Evolutionary conservation across 2,888 invertebrate genomes (phyloP).

Genomic region (Mycalesis mineus): DNA sequence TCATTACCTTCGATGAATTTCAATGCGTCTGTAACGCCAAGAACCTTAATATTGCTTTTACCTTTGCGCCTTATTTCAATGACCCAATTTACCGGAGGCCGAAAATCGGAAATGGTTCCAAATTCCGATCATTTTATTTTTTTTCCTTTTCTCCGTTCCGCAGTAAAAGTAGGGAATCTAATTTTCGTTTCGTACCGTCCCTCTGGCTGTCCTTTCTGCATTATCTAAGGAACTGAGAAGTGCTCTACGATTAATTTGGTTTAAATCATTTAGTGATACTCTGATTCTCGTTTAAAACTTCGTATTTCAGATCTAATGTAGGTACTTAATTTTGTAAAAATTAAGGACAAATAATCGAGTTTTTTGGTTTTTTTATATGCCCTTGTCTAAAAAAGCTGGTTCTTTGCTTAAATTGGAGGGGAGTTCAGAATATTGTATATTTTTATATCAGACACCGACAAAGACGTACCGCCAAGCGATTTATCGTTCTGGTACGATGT

Average conservation of each 20-base stretch:
- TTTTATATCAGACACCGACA: no score
- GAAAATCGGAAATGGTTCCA: constrained; percentile 5
- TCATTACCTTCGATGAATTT: constrained; percentile 31
- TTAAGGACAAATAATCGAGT: no score
- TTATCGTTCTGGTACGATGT: no score
- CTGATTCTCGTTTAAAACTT: no score
- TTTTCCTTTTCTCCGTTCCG: neutral
- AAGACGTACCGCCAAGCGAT: no score
- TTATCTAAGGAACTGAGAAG: neutral
- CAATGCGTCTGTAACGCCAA: constrained; percentile 21
- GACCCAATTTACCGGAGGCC: constrained; percentile 11
- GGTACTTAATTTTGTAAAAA: no score
- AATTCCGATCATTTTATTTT: constrained; percentile 6
- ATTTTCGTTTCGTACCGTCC: neutral
- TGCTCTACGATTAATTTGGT: neutral
- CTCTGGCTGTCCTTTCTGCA: neutral
- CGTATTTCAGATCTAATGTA: no score
- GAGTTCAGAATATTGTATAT: no score
- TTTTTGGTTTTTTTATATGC: no score
- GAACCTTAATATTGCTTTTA: constrained; percentile 21
- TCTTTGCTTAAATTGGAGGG: no score
- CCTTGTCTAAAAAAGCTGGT: no score
- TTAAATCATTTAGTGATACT: neutral
- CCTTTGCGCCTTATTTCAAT: constrained; percentile 16
- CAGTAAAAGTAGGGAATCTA: constrained; percentile 3